Evolutionary conservation across 2,113 vertebrate species (phyloP), one percentile per base, ranked within the genome.

Genomic region (Parotia lawesii): DNA sequence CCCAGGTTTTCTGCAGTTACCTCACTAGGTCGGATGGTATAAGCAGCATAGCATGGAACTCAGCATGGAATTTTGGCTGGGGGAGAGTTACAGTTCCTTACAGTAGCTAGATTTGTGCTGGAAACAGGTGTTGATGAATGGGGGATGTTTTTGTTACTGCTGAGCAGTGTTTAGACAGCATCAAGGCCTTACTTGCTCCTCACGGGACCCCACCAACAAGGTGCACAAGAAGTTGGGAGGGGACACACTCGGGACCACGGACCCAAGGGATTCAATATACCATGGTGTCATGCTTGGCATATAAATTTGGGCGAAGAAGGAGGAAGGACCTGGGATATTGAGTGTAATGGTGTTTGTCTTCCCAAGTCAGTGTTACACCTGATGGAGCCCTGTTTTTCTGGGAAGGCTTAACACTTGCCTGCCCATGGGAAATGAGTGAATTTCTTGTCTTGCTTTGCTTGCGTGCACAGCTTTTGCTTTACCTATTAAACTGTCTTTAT

Each of bases 1-100:
- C 57, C 31, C 50, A 75, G 7, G 71, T 57, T 72, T 94, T 56
- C 62, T 87, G 48, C 45, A 72, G 11, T 42, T 89, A 67, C 12
- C 11, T 67, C 0, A 0, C 28, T 54, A 74, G 7, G 12, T 85
- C 3, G 1, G 28, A 27, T 5, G 29, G 22, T 37, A 14, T 40
- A 61, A 79, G 24, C 22, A 72, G 71, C 17, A 61, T 18, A 42
- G 37, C 23, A 54, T 10, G 29, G 40, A 83, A 87, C 38, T 82
- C 19, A 18, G 25, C 27, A 22, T 12, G 24, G 24, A 54, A 9
- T 48, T 54, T 69, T 62, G 31, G 2, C 22, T 42, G 42, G 17
- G 15, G 9, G 62, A 62, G 10, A 11, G 14, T 40, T 75, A 25
- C 31, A 35, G 2, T 5, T 54, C 62, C 19, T 48, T 67, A 9